Base-by-base conservation (phyloP, 2,113 vertebrate species). In the Enhydra lutris region DNA sequence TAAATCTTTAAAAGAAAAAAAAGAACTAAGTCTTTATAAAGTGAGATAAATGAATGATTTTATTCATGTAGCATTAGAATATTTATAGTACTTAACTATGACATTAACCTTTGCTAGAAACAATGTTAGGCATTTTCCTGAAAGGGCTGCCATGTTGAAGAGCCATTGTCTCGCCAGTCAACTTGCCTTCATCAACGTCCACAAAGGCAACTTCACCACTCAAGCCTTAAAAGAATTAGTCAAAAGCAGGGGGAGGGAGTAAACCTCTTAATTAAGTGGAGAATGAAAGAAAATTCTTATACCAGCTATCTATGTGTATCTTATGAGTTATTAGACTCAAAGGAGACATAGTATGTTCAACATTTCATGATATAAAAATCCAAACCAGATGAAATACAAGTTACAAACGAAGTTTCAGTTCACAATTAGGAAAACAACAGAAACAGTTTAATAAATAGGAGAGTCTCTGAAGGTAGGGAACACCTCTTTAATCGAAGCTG, bases 151-250 rank as follows among this genome's bases (percentile, higher is more conserved):
- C 99, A 14, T 99, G 99, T 94, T 99, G 99, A 95, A 99, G 98
- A 98, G 99, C 99, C 99, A 99, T 98, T 92, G 52, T 99, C 95
- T 99, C 99, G 57, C 99, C 99, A 98, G 99, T 99, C 97, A 99
- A 79, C 97, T 99, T 99, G 95, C 99, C 99, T 74, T 74, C 39
- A 74, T 45, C 39, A 26, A 29, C 12, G 24, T 42, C 39, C 39
- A 45, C 73, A 45, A 99, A 97, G 15, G 99, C 99, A 97, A 99
- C 97, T 97, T 99, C 99, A 96, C 99, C 99, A 73, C 98, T 98
- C 96, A 99, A 97, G 52, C 99, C 99, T 99, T 99, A 90, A 59
- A 97, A 50, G 20, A 12, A 73, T 34, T 29, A 31, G 76, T 26
- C 20, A 31, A 47, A n/a, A 31, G 34, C 18, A 45, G 61, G 12